Conservation (phyloP, 2,888 invertebrate species). For the Drosophila differens region DNA sequence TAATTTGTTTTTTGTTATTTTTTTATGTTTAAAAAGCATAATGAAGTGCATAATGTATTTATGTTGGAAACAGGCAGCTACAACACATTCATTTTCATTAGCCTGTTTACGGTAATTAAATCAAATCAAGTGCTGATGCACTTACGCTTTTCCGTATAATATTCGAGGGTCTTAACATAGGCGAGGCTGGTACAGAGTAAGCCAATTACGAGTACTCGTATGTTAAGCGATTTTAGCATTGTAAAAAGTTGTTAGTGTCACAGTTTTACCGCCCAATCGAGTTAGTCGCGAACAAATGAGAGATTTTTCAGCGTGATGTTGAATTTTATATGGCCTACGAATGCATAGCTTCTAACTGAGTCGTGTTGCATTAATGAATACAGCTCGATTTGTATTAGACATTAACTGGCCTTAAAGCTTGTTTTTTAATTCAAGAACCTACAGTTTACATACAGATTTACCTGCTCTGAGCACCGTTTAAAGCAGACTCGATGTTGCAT, state of each 20-base stretch:
- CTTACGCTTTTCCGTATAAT: slow-evolving; percentile 73
- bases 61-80: slow-evolving; percentile 10
- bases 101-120: slow-evolving; percentile 31
- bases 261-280: slow-evolving; percentile 52
- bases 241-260: slow-evolving; percentile 32
- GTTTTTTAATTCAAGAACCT: slow-evolving; percentile 4
- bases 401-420: slow-evolving; percentile 10
- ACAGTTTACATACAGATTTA: slow-evolving; percentile 1
- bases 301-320: slow-evolving; percentile 39
- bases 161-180: slow-evolving; percentile 45
- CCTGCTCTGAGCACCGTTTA: not conserved
- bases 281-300: slow-evolving; percentile 61
- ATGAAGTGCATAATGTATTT: slow-evolving; percentile 25
- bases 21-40: not conserved
- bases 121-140: slow-evolving; percentile 24
- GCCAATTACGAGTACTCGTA: slow-evolving; percentile 49
- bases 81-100: slow-evolving; percentile 13
- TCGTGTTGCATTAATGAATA: slow-evolving; percentile 5
- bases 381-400: not conserved
- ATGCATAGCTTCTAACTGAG: slow-evolving; percentile 5
- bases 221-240: slow-evolving; percentile 27
- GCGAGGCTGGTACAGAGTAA: slow-evolving; percentile 18
- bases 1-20: not conserved
- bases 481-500: slow-evolving; percentile 22
- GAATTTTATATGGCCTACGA: slow-evolving; percentile 57